Evolutionary conservation across 2,888 invertebrate genomes (phyloP).

Genomic region (Anarsia innoxiella): DNA sequence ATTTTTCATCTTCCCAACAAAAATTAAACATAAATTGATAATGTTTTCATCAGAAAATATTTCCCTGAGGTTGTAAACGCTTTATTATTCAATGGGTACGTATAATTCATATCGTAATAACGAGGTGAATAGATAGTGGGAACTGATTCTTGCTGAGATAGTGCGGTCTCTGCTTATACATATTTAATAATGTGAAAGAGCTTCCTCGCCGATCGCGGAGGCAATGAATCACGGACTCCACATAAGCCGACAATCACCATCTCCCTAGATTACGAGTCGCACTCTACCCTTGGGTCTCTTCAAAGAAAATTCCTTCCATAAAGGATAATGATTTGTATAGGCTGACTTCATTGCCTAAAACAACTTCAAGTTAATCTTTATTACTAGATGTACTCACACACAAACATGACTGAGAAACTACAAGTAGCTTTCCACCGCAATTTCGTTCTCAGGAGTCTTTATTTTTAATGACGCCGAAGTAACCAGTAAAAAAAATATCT

Average conservation of each 20-base stretch:
- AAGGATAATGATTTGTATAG: slow-evolving; percentile 39
- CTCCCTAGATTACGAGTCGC: slow-evolving; percentile 28
- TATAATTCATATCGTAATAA: no score
- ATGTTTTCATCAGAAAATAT: no score
- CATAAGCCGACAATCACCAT: slow-evolving; percentile 35
- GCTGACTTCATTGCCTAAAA: slow-evolving; percentile 24
- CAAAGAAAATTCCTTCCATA: slow-evolving; percentile 35
- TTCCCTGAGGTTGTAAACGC: no score
- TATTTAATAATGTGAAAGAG: slow-evolving; percentile 13
- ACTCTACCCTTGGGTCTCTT: slow-evolving; percentile 29
- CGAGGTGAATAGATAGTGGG: no score
- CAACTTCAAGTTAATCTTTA: slow-evolving; percentile 7
- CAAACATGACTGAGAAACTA: neutral
- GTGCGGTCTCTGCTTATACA: slow-evolving; percentile 5
- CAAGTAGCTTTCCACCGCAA: neutral
- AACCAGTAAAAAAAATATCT: no score
- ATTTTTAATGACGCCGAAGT: no score
- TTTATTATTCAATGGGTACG: no score
- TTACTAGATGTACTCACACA: no score
- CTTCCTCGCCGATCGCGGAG: slow-evolving; percentile 3
- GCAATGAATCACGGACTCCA: slow-evolving; percentile 14
- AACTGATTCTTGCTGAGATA: no score
- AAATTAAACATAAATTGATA: no score
- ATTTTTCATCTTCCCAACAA: no score
- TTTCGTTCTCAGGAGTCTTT: no score